Percentiles rank a stretch among this genome's conserved stretches.
phyloP scores from a whole-genome alignment of 2,888 invertebrate genomes.

The Epistrophe grossulariae region DNA sequence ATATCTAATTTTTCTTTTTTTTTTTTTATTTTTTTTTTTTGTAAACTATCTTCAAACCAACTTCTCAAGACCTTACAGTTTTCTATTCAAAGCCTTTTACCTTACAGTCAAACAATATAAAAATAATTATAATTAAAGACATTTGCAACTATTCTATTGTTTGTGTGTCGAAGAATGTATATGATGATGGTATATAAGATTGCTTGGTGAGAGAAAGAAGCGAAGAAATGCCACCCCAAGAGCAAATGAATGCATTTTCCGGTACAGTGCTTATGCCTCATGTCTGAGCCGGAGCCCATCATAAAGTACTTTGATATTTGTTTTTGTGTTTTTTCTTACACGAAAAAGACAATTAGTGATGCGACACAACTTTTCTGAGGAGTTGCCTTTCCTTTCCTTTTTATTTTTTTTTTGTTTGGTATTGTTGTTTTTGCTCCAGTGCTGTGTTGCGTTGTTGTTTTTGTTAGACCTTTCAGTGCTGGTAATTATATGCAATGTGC shows the following conservation, averaged over 20 bases:
- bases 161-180: conserved; percentile 52
- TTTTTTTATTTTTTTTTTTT: not conserved
- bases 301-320: conserved; percentile 37
- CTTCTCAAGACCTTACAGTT: conserved; percentile 25
- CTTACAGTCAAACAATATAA: conserved; percentile 3
- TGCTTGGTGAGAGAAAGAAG: conserved; percentile 1
- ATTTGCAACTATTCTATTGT: conserved; percentile 29
- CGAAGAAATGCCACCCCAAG: conserved; percentile 26
- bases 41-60: conserved; percentile 11
- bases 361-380: conserved; percentile 32
- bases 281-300: conserved; percentile 18
- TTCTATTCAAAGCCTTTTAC: conserved; percentile 35
- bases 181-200: conserved; percentile 9
- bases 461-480: conserved; percentile 10
- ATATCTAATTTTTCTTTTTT: conserved; percentile 10
- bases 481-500: conserved; percentile 67
- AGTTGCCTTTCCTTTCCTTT: conserved; percentile 11
- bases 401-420: not conserved
- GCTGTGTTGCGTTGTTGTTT: conserved; percentile 27
- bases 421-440: conserved; percentile 23
- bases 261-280: conserved; percentile 53
- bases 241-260: conserved; percentile 58
- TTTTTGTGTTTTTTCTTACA: conserved; percentile 8
- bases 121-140: not conserved
- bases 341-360: conserved; percentile 60